Conservation (phyloP, 2,113 vertebrate species). For the Polypterus bichir region DNA sequence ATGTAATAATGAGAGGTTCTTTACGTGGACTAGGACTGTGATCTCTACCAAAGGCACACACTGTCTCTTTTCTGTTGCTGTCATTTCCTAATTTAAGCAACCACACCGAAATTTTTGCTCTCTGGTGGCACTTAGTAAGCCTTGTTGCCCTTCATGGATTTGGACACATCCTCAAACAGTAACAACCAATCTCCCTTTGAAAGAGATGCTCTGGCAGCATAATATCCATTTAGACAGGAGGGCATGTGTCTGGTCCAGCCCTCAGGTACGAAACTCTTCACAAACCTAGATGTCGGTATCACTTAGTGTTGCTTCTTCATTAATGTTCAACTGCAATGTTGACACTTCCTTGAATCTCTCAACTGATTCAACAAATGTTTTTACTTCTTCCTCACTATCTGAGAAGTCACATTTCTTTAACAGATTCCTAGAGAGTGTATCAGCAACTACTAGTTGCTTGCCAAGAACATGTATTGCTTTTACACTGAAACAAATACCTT, state of each 20-base stretch:
- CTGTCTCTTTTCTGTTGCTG: background rate
- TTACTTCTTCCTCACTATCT: slow-evolving; percentile 7
- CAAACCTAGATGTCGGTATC: slow-evolving; percentile 5
- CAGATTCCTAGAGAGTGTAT: slow-evolving; percentile 4
- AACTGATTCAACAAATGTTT: slow-evolving; percentile 2
- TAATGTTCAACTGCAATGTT: slow-evolving; percentile 1
- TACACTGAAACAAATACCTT: slow-evolving; percentile 11
- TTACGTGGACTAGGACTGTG: background rate
- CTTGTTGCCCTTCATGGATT: slow-evolving; percentile 1
- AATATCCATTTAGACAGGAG: background rate
- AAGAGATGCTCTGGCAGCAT: background rate
- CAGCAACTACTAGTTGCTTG: slow-evolving; percentile 7
- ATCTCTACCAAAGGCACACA: background rate
- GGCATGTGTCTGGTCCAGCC: background rate
- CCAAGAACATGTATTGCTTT: slow-evolving; percentile 7
- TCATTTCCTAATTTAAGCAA: background rate
- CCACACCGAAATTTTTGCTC: slow-evolving; percentile 6
- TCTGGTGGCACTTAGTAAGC: background rate
- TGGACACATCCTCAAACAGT: background rate
- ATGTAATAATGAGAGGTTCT: background rate
- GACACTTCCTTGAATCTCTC: slow-evolving; percentile 1
- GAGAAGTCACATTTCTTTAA: background rate
- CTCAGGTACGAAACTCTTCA: background rate
- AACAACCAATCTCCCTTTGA: background rate
- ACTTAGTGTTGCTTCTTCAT: background rate